Conservation (phyloP, 2,888 invertebrate species). For the Eupelmus urozonus region DNA sequence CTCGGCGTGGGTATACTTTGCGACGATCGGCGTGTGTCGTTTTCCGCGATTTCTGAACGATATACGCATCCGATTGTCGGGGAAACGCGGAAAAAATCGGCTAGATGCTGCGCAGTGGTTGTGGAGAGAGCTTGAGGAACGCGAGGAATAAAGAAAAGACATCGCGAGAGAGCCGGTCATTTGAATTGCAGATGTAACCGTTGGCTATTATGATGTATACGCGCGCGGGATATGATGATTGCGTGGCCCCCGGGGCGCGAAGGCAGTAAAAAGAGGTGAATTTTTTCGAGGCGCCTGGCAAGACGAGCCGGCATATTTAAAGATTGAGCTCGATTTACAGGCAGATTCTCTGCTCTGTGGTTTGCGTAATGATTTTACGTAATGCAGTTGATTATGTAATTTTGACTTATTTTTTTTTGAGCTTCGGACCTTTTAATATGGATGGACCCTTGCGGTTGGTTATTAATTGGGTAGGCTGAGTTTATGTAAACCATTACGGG, state of each 20-base stretch:
- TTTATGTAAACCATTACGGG: too few relatives aligned
- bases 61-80: background rate
- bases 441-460: too few relatives aligned
- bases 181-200: conserved; percentile 43
- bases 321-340: background rate
- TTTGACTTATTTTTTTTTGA: background rate
- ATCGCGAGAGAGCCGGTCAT: background rate
- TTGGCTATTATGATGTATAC: conserved; percentile 38
- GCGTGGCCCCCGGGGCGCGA: conserved; percentile 5
- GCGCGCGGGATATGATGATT: conserved; percentile 17
- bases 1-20: background rate
- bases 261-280: conserved; percentile 1
- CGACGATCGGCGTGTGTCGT: background rate
- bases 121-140: too few relatives aligned
- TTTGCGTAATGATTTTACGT: conserved; percentile 16
- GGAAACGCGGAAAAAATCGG: too few relatives aligned
- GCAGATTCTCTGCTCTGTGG: background rate
- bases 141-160: conserved; percentile 22
- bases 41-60: too few relatives aligned
- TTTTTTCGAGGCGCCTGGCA: background rate
- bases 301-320: too few relatives aligned
- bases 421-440: too few relatives aligned
- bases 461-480: too few relatives aligned
- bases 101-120: too few relatives aligned
- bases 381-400: background rate